Percentiles rank a stretch among this genome's conserved stretches.
Evolutionary conservation across 1,140 invertebrate species (phyloP).

Genomic region (Heliothis subflexa): DNA sequence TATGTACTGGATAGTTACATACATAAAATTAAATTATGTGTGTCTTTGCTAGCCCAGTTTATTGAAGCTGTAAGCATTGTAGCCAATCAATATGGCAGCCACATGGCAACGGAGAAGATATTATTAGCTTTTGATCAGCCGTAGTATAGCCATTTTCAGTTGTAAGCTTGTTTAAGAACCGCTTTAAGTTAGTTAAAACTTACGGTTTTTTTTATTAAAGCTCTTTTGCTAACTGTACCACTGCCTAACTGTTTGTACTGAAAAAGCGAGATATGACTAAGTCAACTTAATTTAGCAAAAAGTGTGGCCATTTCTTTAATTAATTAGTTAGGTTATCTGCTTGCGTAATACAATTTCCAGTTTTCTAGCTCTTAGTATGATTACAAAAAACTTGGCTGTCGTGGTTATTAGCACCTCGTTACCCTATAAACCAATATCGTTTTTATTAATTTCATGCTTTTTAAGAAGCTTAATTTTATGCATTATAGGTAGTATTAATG

Average conservation of each 20-base stretch:
- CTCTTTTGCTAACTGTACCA: background rate
- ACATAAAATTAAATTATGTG: no score
- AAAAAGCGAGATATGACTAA: conserved; percentile 23
- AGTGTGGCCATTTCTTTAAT: conserved; percentile 30
- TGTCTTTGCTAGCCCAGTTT: no score
- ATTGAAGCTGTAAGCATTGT: no score
- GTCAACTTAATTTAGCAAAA: background rate
- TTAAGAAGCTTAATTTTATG: conserved; percentile 22
- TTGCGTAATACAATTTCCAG: conserved; percentile 46
- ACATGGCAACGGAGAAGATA: no score
- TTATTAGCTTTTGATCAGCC: no score
- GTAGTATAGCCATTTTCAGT: no score
- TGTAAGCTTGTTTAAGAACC: no score
- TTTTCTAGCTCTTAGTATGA: conserved; percentile 48
- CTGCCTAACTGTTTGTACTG: conserved; percentile 3
- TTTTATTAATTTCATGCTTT: conserved; percentile 38
- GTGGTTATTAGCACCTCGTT: conserved; percentile 25
- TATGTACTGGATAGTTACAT: no score
- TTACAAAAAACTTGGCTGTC: conserved; percentile 45
- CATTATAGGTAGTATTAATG: background rate
- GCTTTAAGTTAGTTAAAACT: no score
- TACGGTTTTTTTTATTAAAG: background rate
- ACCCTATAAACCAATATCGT: conserved; percentile 12
- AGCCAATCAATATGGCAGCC: no score
- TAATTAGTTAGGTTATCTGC: conserved; percentile 41